Base-by-base conservation (phyloP, 2,113 vertebrate genomes). In the Colossoma macropomum region DNA sequence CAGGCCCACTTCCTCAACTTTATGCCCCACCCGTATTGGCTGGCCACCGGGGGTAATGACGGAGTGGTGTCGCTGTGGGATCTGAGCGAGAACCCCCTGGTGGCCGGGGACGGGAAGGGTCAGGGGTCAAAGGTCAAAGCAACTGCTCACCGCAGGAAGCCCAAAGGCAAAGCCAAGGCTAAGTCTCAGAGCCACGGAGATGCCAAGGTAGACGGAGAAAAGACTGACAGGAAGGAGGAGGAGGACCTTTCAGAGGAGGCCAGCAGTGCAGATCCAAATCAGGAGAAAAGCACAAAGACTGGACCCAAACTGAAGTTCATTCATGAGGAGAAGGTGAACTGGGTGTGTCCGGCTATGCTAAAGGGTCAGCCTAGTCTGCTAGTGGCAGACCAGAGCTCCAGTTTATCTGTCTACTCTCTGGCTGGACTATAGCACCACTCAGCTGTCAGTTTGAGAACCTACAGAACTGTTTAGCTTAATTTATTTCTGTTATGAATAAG, bases 321-420 rank as follows among this genome's bases (percentile, higher is more conserved):
- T 80, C 97, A 99, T 0, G 93, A 95, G 56, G 95, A 97, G 75
- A 99, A 99, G 83, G 95, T 99, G 87, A 99, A 99, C 95, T 99
- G 97, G 98, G 87, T 99, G 45, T 93, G 94, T 0, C 95, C 91
- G 0, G 38, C 91, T 11, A 89, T 94, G 75, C 90, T 98, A 77
- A 96, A 96, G 89, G 96, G 96, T 60, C 92, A 92, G 34, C 92
- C 87, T 41, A 95, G 88, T 84, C 88, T 98, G 78, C 84, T 99
- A 7, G 96, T 98, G n/a, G 96, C 96, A 74, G 98, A 99, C 91
- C 97, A 97, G 86, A 96, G 93, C 75, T 93, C 87, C 75, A 93
- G 77, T 76, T 76, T 98, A 69, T 95, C 96, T 0, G 82, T 95
- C 2, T 99, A 99, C 87, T 89, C 93, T 0, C 85, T 99, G 86